A percentile compares a stretch with the other conserved stretches of the same genome.
phyloP scores from a whole-genome alignment of 1,140 invertebrate genomes.

The Whitmania pigra region DNA sequence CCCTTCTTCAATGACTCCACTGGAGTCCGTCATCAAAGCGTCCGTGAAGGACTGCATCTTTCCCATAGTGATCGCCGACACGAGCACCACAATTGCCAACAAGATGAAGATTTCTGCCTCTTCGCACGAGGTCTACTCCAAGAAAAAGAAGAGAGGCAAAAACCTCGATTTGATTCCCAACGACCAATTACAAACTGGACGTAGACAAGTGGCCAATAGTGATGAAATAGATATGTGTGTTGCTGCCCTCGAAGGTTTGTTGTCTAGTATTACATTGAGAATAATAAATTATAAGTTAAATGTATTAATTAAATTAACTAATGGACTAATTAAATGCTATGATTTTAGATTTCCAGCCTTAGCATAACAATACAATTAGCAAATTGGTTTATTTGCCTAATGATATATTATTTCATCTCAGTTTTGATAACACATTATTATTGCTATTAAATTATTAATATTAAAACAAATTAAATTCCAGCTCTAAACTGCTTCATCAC shows the following conservation, averaged over 20 bases:
- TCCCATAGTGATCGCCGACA: neutral
- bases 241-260: neutral
- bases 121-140: neutral
- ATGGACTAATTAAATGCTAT: no score
- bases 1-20: neutral
- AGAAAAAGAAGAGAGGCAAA: neutral
- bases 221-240: neutral
- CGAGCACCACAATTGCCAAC: neutral
- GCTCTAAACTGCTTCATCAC: no score
- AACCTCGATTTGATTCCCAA: neutral
- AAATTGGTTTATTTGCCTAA: no score
- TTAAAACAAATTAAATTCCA: no score
- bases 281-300: no score
- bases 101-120: constrained; percentile 8
- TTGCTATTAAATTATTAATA: no score
- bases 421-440: no score
- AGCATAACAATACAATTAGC: no score
- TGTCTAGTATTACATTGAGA: neutral
- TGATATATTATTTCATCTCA: no score
- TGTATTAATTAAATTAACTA: no score
- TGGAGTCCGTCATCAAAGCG: neutral
- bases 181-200: neutral
- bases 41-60: neutral
- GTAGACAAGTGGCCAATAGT: neutral
- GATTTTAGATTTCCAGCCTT: no score